Evolutionary conservation across 92 coral and sea anemone species (phyloP).

Genomic region (Umimayanthus chanpuru): DNA sequence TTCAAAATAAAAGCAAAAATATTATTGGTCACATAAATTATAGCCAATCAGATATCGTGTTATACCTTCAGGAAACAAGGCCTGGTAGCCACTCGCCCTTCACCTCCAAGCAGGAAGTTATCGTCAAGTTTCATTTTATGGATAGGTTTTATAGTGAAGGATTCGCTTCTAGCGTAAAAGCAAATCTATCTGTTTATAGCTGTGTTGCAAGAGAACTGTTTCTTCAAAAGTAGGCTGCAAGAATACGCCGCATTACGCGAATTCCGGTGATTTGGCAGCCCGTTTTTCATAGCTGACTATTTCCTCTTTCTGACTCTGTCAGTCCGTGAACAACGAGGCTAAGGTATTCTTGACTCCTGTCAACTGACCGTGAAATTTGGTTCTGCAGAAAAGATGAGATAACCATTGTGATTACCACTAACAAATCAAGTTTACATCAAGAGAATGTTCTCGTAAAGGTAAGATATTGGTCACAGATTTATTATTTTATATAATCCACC

Average conservation of each 20-base stretch:
- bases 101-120: constrained; percentile 28
- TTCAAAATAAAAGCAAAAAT: too few relatives aligned
- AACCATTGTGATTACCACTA: neutral
- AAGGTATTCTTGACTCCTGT: neutral
- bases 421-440: neutral
- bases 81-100: constrained; percentile 48
- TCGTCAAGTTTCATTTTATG: neutral
- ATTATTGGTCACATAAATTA: neutral
- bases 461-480: neutral
- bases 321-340: neutral
- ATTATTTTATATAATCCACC: too few relatives aligned
- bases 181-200: neutral
- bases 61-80: neutral
- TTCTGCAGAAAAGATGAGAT: constrained; percentile 36
- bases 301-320: neutral
- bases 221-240: neutral
- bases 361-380: neutral
- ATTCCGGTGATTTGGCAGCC: neutral
- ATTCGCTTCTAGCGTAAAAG: neutral
- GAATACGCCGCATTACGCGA: neutral
- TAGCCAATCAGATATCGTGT: constrained; percentile 30
- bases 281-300: neutral
- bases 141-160: neutral
- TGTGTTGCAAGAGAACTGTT: neutral
- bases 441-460: constrained; percentile 24